phyloP scores from a whole-genome alignment of 1,140 invertebrate species.

The Archivesica marissinica region DNA sequence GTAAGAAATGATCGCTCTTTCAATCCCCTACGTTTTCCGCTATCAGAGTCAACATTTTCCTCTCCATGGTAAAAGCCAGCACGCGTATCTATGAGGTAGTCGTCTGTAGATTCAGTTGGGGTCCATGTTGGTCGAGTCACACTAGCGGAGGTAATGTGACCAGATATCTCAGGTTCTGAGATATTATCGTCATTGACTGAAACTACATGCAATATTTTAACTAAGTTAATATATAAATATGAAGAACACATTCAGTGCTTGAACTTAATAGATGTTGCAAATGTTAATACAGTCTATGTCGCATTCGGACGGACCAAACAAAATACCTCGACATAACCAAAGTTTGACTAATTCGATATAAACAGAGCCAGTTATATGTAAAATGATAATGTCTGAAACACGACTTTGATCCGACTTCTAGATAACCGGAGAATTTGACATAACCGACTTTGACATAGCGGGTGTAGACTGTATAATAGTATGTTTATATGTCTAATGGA shows the following conservation, averaged over 20 bases:
- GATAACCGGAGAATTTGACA: no score
- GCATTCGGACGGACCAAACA: no score
- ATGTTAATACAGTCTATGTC: no score
- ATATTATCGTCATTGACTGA: slow-evolving; percentile 35
- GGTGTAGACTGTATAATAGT: no score
- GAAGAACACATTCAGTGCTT: slow-evolving; percentile 2
- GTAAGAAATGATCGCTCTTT: slow-evolving; percentile 48
- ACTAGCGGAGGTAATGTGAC: neutral
- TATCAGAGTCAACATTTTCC: slow-evolving; percentile 35
- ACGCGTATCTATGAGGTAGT: slow-evolving; percentile 5
- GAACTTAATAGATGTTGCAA: no score
- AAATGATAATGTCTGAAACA: no score
- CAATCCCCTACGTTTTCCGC: slow-evolving; percentile 38
- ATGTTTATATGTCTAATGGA: no score
- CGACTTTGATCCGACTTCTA: no score
- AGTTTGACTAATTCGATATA: no score
- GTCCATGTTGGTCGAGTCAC: slow-evolving; percentile 6
- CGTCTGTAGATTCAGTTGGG: slow-evolving; percentile 34
- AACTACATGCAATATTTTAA: slow-evolving; percentile 31
- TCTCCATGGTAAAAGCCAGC: slow-evolving; percentile 7
- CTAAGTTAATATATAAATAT: neutral
- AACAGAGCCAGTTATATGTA: no score
- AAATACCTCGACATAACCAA: no score
- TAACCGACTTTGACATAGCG: no score
- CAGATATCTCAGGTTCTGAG: neutral